Base-by-base conservation (phyloP, 92 coral and sea anemone species). In the Bergia puertoricense region DNA sequence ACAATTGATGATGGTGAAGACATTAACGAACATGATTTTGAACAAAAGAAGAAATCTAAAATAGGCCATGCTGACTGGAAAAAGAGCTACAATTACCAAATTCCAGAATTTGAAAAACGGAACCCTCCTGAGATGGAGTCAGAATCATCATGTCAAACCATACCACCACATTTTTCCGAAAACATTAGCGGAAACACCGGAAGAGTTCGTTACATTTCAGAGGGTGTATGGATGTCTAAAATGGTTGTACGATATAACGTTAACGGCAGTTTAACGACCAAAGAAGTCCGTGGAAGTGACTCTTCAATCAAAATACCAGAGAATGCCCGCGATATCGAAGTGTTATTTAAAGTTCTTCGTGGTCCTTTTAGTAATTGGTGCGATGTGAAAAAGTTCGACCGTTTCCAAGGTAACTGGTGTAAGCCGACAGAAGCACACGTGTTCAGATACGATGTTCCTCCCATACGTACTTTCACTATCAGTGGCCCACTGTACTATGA, bases 371-470 rank as follows among this genome's bases (percentile, higher is more conserved):
- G 3, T 5, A 46, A 41, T 16, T 86, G 81, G 89, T 86, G 82
- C 48, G 82, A 74, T 44, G 81, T 86, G 44, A 86, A 86, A 68
- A 86, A 86, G 43, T 86, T 74, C 18, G 82, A 86, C 36, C 82
- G 89, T 23, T 8, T 69, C 69, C 18, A 75, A 11, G 48, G 74
- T 44, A 5, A 22, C 45, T 86, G 89, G 89, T n/a, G 67, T 40
- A 30, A 75, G 30, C 89, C 89, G 7, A 54, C 44, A 5, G 71
- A 37, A 40, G 40, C 81, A 1, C 89, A 86, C 45, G 81, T 86
- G 36, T 86, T 86, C 73, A 74, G 20, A 48, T 86, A 69, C 65
- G 71, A 44, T 44, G 11, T 43, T 46, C 81, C 89, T 8, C 57
- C 62, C 69, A 37, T 43, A 1, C 89, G 89, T 8, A 86, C 89